Conservation (phyloP, 2,797 vertebrate genomes). For the Sebastes kiyomatsui region DNA sequence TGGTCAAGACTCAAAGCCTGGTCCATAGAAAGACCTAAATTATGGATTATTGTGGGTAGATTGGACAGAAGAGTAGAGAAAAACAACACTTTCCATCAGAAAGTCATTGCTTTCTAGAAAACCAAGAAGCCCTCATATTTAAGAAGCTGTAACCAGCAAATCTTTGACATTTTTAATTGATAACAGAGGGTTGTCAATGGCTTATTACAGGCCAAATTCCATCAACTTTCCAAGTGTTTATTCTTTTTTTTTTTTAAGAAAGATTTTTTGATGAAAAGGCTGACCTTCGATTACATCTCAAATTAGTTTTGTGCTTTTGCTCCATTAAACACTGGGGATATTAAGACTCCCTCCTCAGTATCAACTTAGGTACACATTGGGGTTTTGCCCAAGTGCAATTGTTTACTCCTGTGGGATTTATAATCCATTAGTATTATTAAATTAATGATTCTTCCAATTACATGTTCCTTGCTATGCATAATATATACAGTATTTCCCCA, state of each 20-base stretch:
- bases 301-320: background rate
- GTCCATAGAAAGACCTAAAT: background rate
- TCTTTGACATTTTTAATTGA: no score
- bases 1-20: no score
- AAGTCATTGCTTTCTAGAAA: no score
- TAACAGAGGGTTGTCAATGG: background rate
- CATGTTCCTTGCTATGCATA: background rate
- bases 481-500: background rate
- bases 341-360: slow-evolving; percentile 3
- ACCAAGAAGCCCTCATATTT: no score
- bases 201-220: background rate
- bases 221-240: background rate
- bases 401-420: slow-evolving; percentile 36
- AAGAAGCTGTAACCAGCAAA: no score
- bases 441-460: slow-evolving; percentile 11
- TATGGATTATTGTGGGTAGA: no score
- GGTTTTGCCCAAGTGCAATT: background rate
- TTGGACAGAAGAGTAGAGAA: no score
- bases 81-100: no score
- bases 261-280: background rate
- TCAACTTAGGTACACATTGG: slow-evolving; percentile 17
- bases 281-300: background rate
- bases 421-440: slow-evolving; percentile 32
- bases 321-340: slow-evolving; percentile 57
- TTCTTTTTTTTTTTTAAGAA: background rate